These are phyloP conservation scores for Notocelia uddmanniana DNA, from an alignment of 2,888 invertebrate genomes.

Conservation along the genomic window DNA sequence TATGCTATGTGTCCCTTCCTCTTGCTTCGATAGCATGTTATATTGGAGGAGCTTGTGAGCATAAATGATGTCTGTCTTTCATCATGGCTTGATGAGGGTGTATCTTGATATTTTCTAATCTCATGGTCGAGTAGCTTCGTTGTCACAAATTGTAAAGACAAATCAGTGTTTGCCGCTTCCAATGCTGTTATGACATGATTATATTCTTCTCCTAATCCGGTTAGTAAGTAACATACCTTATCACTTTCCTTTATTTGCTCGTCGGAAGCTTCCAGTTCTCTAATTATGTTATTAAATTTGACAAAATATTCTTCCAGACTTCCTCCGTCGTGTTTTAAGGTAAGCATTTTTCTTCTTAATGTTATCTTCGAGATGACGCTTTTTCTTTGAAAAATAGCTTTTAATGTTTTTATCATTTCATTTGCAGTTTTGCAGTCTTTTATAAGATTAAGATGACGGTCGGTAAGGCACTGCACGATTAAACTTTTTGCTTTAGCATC, in stretches of 20 bases:
- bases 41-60: neutral
- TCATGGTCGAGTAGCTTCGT: neutral
- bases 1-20: neutral
- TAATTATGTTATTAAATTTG: neutral
- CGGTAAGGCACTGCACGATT: too few relatives aligned
- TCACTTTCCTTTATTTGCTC: neutral
- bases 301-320: neutral
- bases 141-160: neutral
- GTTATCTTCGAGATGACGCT: too few relatives aligned
- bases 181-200: conserved; percentile 23
- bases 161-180: conserved; percentile 8
- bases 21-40: neutral
- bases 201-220: conserved; percentile 3
- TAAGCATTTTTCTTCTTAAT: too few relatives aligned
- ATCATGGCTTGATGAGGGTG: neutral
- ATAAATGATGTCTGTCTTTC: neutral
- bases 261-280: neutral
- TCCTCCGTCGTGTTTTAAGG: neutral
- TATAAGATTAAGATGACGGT: too few relatives aligned
- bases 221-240: neutral
- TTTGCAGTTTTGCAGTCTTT: too few relatives aligned
- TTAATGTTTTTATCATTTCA: too few relatives aligned
- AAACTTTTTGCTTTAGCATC: too few relatives aligned
- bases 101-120: neutral
- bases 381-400: too few relatives aligned